Evolutionary conservation across 23 tunicate species (phyloP).

Genomic region (Trididemnum clinides): DNA sequence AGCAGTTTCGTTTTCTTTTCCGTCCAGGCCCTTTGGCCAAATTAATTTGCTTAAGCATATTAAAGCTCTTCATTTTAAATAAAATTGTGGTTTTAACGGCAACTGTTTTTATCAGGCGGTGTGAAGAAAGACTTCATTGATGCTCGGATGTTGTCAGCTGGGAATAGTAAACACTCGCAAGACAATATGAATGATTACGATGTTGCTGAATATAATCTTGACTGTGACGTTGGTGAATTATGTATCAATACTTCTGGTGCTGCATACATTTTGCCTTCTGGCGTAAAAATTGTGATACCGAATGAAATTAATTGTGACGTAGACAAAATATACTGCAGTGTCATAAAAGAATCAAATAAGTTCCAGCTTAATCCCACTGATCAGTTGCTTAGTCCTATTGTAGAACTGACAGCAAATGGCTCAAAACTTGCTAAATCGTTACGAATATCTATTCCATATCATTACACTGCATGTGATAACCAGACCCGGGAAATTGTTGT

Average conservation of each 20-base stretch:
- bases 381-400: slow-evolving; percentile 9
- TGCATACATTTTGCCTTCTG: slow-evolving; percentile 5
- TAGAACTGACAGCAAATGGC: slow-evolving; percentile 14
- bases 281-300: slow-evolving; percentile 3
- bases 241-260: background rate
- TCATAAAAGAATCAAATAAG: background rate
- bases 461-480: background rate
- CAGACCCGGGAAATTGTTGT: slow-evolving; percentile 28
- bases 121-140: too few species aligned
- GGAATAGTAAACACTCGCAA: too few species aligned
- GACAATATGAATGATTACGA: too few species aligned
- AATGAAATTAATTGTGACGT: background rate
- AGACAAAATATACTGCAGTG: slow-evolving; percentile 2
- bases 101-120: too few species aligned
- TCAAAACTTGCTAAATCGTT: background rate
- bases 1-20: too few species aligned
- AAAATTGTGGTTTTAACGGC: too few species aligned
- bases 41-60: too few species aligned
- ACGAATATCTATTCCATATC: background rate
- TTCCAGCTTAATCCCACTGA: slow-evolving; percentile 4
- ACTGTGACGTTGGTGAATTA: background rate
- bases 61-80: too few species aligned
- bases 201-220: background rate
- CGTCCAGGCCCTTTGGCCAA: too few species aligned
- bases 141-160: too few species aligned